These are phyloP conservation scores for Holothuria leucospilota DNA, from an alignment of 53 echinoderm and acorn worm genomes.

Conservation along the genomic window DNA sequence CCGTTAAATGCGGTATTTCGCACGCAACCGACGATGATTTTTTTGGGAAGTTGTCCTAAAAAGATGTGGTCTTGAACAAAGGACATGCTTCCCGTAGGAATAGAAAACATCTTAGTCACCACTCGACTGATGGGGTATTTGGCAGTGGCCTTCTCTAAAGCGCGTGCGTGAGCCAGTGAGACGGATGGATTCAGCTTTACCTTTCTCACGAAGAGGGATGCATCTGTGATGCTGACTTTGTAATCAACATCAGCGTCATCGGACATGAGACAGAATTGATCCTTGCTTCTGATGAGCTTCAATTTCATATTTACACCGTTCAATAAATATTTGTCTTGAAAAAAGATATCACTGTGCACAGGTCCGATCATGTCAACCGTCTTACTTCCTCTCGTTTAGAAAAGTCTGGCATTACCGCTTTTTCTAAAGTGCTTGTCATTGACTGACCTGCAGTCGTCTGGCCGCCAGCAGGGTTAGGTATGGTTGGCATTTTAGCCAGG, in stretches of 20 bases:
- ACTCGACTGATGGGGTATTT: constrained; percentile 70
- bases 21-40: constrained; percentile 66
- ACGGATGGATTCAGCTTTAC: constrained; percentile 76
- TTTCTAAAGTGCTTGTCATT: not conserved
- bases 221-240: constrained; percentile 73
- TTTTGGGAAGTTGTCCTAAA: constrained; percentile 67
- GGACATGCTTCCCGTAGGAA: constrained; percentile 66
- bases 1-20: constrained; percentile 68
- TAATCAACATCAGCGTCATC: no score
- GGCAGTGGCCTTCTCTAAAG: constrained; percentile 76
- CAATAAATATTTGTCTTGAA: constrained; percentile 71
- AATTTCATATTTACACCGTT: constrained; percentile 73
- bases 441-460: not conserved
- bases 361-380: constrained; percentile 51
- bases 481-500: no score
- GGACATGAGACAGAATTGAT: no score
- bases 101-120: constrained; percentile 56
- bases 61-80: constrained; percentile 65
- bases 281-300: no score
- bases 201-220: constrained; percentile 72
- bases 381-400: constrained; percentile 1
- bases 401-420: constrained; percentile 45
- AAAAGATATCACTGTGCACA: no score
- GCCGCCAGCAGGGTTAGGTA: constrained; percentile 24
- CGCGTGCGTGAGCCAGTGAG: constrained; percentile 63